phyloP scores from a whole-genome alignment of 2,113 vertebrate species.

The Strix aluco region DNA sequence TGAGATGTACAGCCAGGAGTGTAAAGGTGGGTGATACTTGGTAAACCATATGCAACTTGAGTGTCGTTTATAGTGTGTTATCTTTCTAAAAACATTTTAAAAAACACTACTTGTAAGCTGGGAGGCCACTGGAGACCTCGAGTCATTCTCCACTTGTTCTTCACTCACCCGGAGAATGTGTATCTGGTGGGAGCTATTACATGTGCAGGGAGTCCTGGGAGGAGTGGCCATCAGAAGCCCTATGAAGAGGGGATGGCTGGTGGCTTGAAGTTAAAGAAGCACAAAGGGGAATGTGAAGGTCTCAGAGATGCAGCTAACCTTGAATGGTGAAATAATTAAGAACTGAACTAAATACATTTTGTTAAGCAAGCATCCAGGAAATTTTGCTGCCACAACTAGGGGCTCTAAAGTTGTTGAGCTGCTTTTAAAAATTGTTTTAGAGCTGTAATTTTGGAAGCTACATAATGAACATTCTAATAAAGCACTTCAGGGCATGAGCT shows the following conservation, averaged over 20 bases:
- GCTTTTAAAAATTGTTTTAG: neutral
- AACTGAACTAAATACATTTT: neutral
- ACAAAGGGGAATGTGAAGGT: neutral
- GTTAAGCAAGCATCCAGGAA: neutral
- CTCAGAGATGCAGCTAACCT: neutral
- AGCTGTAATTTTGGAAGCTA: neutral
- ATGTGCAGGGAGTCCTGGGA: neutral
- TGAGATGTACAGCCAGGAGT: neutral
- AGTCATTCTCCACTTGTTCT: neutral
- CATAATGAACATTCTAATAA: neutral
- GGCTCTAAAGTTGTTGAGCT: neutral
- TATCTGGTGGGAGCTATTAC: neutral
- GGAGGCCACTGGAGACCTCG: neutral
- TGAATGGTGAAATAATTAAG: neutral
- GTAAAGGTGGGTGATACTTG: neutral
- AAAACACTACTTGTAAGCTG: rapidly evolving
- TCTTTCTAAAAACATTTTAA: neutral
- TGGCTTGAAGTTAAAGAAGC: neutral
- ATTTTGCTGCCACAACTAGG: neutral
- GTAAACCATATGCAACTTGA: neutral
- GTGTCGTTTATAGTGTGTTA: neutral
- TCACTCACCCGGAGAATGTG: neutral
- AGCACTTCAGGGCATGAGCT: neutral
- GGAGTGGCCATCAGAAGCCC: neutral
- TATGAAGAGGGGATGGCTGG: neutral